Conservation (phyloP, 2,113 vertebrate genomes). For the Neolamprologus modestus region DNA sequence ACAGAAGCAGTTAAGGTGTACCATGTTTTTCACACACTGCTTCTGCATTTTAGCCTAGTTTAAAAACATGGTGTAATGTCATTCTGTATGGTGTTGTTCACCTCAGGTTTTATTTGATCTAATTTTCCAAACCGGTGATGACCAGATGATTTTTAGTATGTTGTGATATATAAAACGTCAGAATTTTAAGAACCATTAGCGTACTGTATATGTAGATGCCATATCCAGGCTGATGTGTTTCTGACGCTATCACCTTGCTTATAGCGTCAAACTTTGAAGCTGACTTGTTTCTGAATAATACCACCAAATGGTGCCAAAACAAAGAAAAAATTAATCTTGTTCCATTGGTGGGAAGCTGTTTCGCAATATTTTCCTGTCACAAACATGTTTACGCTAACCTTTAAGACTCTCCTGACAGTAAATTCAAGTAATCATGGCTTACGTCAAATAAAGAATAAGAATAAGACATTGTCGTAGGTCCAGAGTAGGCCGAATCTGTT, state of each 20-base stretch:
- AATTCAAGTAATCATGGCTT: not conserved
- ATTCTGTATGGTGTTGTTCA: fast-evolving
- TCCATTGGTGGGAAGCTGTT: not conserved
- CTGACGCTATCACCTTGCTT: not conserved
- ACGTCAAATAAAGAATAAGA: not conserved
- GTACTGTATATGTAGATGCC: not conserved
- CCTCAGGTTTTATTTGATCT: not conserved
- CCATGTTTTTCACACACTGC: not conserved
- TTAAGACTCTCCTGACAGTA: not conserved
- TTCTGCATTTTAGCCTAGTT: not conserved
- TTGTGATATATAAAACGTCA: not conserved
- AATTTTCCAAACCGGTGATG: not conserved
- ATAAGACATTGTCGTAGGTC: not conserved
- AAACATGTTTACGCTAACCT: not conserved
- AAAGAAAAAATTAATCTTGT: not conserved
- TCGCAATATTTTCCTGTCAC: not conserved
- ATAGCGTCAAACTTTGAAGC: not conserved
- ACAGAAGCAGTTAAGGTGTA: not conserved
- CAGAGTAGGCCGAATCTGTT: not conserved
- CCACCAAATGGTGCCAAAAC: not conserved
- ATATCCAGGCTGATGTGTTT: not conserved
- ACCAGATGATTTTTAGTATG: not conserved
- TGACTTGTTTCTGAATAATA: not conserved
- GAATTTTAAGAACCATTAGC: not conserved
- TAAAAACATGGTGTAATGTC: not conserved